phyloP scores from a whole-genome alignment of 2,797 vertebrate genomes.

The Acanthis flammea region DNA sequence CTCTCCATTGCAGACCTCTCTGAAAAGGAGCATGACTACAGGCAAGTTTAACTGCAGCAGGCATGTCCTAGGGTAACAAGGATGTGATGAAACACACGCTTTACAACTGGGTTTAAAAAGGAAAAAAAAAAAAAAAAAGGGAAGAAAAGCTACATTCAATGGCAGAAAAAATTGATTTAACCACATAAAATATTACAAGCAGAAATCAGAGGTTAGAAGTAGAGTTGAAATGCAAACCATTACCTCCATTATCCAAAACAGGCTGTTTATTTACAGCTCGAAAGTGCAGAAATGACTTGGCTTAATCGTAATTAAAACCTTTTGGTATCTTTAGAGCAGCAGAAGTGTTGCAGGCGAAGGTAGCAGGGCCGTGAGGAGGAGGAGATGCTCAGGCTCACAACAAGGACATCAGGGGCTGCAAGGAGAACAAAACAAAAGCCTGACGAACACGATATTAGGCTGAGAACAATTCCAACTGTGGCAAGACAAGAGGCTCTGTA shows the following conservation, averaged over 20 bases:
- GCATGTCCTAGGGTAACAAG: conserved; percentile 42
- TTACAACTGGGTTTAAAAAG: neutral
- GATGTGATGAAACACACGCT: neutral
- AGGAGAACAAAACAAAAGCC: conserved; percentile 39
- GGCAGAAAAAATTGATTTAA: conserved; percentile 70
- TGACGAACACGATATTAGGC: neutral
- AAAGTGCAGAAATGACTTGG: conserved; percentile 30
- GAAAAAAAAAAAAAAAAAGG: neutral
- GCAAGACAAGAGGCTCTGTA: conserved; percentile 46
- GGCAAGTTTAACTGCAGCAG: neutral
- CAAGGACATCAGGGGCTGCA: neutral
- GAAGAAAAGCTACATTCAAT: conserved; percentile 26
- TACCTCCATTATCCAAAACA: conserved; percentile 65
- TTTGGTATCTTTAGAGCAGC: conserved; percentile 69
- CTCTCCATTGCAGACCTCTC: neutral
- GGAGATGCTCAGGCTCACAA: neutral
- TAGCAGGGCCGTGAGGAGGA: neutral
- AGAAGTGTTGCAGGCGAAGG: conserved; percentile 38
- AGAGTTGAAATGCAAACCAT: conserved; percentile 60
- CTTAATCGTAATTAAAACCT: conserved; percentile 65
- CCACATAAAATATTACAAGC: conserved; percentile 63
- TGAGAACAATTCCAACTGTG: neutral
- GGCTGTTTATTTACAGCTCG: conserved; percentile 36
- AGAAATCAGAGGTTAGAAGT: conserved; percentile 67
- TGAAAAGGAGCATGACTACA: neutral